phyloP scores from a whole-genome alignment of 2,113 vertebrate species.

The Tyto alba region DNA sequence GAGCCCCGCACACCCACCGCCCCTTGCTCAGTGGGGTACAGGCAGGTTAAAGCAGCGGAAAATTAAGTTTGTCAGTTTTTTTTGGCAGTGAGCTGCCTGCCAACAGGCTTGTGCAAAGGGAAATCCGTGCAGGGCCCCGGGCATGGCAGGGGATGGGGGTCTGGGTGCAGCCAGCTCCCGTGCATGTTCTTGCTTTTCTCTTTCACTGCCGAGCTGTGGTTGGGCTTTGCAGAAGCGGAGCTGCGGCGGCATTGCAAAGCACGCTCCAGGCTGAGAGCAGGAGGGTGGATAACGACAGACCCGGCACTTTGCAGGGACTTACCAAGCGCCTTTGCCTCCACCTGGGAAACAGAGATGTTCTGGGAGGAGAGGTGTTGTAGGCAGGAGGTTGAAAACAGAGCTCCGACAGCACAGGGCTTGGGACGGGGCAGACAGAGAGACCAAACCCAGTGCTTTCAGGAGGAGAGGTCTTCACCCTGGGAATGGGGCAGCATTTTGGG shows the following conservation, averaged over 20 bases:
- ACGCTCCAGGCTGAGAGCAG: accelerated
- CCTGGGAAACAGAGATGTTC: accelerated
- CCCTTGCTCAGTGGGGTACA: not conserved
- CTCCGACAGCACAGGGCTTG: not conserved
- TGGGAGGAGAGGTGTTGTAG: not conserved
- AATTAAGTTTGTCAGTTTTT: accelerated
- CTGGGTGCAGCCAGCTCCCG: not conserved
- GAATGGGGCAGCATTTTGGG: accelerated
- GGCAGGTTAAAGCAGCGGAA: accelerated
- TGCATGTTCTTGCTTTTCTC: not conserved
- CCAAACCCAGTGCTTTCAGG: accelerated
- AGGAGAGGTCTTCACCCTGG: not conserved
- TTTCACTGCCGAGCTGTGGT: accelerated
- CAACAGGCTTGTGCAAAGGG: not conserved
- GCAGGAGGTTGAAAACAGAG: not conserved
- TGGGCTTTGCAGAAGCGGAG: not conserved
- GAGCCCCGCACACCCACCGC: not conserved
- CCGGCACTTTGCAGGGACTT: not conserved
- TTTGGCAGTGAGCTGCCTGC: not conserved
- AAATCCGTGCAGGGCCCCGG: accelerated
- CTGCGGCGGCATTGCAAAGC: not conserved
- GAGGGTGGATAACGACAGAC: not conserved
- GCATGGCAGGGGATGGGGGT: accelerated
- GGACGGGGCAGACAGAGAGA: not conserved
- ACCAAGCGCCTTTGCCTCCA: accelerated